Conservation (phyloP, 2,797 vertebrate species). For the Tympanoctomys barrerae region DNA sequence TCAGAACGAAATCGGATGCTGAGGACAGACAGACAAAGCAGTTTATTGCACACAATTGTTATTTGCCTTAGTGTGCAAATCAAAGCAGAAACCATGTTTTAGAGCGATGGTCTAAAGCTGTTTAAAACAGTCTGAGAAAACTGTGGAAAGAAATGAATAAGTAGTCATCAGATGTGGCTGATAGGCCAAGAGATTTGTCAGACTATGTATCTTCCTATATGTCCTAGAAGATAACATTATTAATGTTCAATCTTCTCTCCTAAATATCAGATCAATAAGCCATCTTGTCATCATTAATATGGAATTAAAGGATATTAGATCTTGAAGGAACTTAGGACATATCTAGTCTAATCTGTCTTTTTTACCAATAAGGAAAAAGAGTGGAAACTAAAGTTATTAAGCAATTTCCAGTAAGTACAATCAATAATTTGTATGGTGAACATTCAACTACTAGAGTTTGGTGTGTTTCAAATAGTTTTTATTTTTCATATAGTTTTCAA, state of each 20-base stretch:
- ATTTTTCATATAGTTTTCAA: not conserved
- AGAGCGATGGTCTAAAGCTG: not conserved
- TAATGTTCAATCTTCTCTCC: not conserved
- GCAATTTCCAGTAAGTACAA: not conserved
- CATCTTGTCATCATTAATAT: conserved; percentile 6
- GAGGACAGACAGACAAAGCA: not conserved
- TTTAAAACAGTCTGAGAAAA: not conserved
- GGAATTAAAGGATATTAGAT: not conserved
- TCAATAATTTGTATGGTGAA: not conserved
- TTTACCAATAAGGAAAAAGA: not conserved
- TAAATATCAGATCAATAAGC: not conserved
- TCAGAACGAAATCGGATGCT: not conserved
- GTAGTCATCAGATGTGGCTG: not conserved
- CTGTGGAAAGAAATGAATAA: not conserved
- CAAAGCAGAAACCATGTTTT: conserved; percentile 4
- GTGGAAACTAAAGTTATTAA: conserved; percentile 46
- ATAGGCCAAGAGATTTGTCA: not conserved
- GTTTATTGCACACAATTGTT: not conserved
- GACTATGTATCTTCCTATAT: not conserved
- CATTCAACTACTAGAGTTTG: not conserved
- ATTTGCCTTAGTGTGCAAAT: conserved; percentile 23
- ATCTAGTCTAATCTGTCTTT: not conserved
- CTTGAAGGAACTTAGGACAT: not conserved
- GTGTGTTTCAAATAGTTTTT: not conserved
- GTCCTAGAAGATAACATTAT: not conserved